Conservation (phyloP, 2,113 vertebrate species). For the Cyprinodon tularosa region DNA sequence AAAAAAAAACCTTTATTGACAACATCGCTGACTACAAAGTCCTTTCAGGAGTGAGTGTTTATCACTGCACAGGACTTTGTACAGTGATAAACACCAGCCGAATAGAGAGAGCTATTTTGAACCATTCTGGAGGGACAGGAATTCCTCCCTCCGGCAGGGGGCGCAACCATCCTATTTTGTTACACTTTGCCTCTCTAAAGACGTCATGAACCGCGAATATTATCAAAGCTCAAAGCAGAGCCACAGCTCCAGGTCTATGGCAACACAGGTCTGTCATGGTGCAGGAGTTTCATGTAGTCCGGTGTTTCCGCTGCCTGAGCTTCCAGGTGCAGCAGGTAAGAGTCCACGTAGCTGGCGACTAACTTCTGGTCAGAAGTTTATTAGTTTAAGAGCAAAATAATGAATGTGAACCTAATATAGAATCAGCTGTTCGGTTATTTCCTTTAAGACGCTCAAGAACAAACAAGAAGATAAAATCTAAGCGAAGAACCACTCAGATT, state of each 20-base stretch:
- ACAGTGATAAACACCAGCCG: no score
- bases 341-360: background rate
- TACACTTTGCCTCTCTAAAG: background rate
- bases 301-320: slow-evolving; percentile 55
- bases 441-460: no score
- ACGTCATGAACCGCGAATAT: background rate
- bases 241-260: background rate
- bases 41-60: no score
- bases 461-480: no score
- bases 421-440: background rate
- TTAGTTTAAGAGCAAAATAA: background rate
- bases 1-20: no score
- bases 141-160: slow-evolving; percentile 8
- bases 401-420: background rate
- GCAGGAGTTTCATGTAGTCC: slow-evolving; percentile 63
- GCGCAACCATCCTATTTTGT: background rate
- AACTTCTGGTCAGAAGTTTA: background rate
- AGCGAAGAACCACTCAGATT: no score
- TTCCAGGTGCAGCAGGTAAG: slow-evolving; percentile 70
- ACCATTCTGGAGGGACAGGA: no score
- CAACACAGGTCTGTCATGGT: slow-evolving; percentile 31
- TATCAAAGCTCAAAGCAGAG: no score
- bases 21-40: no score
- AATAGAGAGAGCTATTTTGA: no score
- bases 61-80: no score